These are phyloP conservation scores for Idaea straminata DNA, from an alignment of 2,888 invertebrate genomes.

Conservation along the genomic window DNA sequence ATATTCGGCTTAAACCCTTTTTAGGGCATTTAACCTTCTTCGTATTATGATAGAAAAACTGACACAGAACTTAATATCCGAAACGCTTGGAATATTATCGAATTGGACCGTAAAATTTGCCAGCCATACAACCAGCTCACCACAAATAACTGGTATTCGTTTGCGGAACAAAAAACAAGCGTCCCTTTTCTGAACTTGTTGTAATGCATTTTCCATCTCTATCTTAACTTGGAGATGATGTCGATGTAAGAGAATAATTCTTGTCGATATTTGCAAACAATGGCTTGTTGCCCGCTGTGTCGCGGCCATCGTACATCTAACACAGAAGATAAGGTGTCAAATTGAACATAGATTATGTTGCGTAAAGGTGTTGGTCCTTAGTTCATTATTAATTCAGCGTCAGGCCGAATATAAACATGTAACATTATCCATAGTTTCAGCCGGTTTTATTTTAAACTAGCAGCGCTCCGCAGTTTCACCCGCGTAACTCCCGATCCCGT, in stretches of 20 bases:
- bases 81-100: conserved; percentile 40
- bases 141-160: conserved; percentile 36
- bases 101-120: conserved; percentile 54
- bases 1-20: conserved; percentile 57
- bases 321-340: conserved; percentile 62
- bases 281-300: conserved; percentile 72
- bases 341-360: conserved; percentile 51
- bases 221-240: conserved; percentile 19
- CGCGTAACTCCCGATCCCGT: no score
- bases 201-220: conserved; percentile 35
- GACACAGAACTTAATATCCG: conserved; percentile 42
- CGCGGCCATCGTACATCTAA: conserved; percentile 59
- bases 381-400: background rate
- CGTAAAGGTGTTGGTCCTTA: conserved; percentile 19
- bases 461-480: no score
- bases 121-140: conserved; percentile 38
- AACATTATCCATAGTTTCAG: background rate
- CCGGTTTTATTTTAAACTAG: background rate
- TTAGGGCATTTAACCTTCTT: conserved; percentile 47
- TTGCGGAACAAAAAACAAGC: conserved; percentile 14
- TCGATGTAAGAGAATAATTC: conserved; percentile 47
- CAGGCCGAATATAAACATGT: conserved; percentile 14
- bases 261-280: conserved; percentile 77
- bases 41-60: conserved; percentile 38
- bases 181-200: conserved; percentile 21